Evolutionary conservation across 2,888 invertebrate genomes (phyloP).

Genomic region (Anarsia innoxiella): DNA sequence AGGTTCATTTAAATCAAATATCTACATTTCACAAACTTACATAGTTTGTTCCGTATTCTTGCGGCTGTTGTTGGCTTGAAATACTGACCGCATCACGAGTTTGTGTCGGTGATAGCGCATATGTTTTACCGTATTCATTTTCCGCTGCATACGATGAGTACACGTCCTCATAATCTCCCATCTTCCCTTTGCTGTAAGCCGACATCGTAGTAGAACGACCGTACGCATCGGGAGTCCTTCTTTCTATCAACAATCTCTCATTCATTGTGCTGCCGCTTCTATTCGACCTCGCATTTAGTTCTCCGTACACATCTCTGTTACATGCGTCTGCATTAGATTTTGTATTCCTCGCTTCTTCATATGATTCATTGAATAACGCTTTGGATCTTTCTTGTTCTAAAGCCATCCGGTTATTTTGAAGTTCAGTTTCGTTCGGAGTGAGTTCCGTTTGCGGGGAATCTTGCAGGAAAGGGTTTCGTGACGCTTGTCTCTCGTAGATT

Average conservation of each 20-base stretch:
- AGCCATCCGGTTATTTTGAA: slow-evolving; percentile 25
- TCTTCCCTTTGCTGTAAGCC: slow-evolving; percentile 52
- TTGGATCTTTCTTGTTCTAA: slow-evolving; percentile 32
- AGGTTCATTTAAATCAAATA: neutral
- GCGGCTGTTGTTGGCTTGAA: slow-evolving; percentile 47
- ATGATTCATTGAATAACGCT: slow-evolving; percentile 34
- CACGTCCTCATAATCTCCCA: slow-evolving; percentile 86
- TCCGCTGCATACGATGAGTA: slow-evolving; percentile 61
- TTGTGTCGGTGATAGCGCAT: slow-evolving; percentile 72
- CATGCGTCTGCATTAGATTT: slow-evolving; percentile 36
- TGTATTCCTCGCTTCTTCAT: slow-evolving; percentile 33
- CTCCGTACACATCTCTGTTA: slow-evolving; percentile 55
- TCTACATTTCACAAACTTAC: slow-evolving; percentile 35
- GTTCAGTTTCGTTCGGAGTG: slow-evolving; percentile 30
- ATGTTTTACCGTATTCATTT: slow-evolving; percentile 64
- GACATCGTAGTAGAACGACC: slow-evolving; percentile 77
- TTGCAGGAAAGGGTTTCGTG: slow-evolving; percentile 52
- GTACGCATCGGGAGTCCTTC: slow-evolving; percentile 89
- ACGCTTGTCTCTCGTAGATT: slow-evolving; percentile 45
- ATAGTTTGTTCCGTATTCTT: slow-evolving; percentile 37
- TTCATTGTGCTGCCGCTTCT: slow-evolving; percentile 41
- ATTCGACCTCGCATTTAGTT: slow-evolving; percentile 38
- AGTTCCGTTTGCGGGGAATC: slow-evolving; percentile 38
- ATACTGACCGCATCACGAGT: slow-evolving; percentile 41
- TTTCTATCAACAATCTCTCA: slow-evolving; percentile 72